Base-by-base conservation (phyloP, 2,888 invertebrate species). In the Dryococelus australis region DNA sequence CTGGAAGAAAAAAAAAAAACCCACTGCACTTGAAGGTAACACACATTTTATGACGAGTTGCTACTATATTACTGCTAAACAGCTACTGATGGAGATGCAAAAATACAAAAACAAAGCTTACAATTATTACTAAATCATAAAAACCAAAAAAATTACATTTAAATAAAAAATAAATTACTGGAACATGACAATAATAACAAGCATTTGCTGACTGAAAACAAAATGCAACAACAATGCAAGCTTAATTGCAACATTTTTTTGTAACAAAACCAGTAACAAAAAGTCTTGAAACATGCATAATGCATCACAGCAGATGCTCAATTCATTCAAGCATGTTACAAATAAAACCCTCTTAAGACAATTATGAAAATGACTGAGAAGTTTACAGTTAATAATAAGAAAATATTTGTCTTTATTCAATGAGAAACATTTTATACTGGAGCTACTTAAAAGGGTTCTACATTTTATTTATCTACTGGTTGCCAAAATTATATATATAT, bases 401-500 rank as follows among this genome's bases (percentile, higher is more conserved):
- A 35, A 35, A 35, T 35, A 35, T 35, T 35, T 35, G 2, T 35
- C 35, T 35, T 35, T 35, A 35, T 35, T 35, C 35, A 35, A 35
- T 35, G 4, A 35, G 4, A 35, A 35, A 35, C 35, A 35, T 35
- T 35, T 35, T 35, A 35, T 4, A 35, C 35, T 47, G 16, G 16
- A 47, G 10, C 47, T 47, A 3, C 47, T 47, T 16, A 47, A 47
- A 86, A 86, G 28, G 47, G 80, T 87, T 43, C 87, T 85, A 87
- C 84, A 85, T 87, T 87, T 85, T 28, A 84, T 86, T 83, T 87
- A 87, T 78, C 87, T 87, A 85, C 81, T 85, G 43, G 87, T 47
- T 1, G 8, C 47, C 16, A 47, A 47, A 47, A 47, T 47, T n/a
- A 47, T 35, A 5, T 5, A 47, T 47, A 20, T n/a, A 65, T 16